Evolutionary conservation across 2,113 vertebrate genomes (phyloP), one percentile per base, ranked within the genome.

Genomic region (Etheostoma spectabile): DNA sequence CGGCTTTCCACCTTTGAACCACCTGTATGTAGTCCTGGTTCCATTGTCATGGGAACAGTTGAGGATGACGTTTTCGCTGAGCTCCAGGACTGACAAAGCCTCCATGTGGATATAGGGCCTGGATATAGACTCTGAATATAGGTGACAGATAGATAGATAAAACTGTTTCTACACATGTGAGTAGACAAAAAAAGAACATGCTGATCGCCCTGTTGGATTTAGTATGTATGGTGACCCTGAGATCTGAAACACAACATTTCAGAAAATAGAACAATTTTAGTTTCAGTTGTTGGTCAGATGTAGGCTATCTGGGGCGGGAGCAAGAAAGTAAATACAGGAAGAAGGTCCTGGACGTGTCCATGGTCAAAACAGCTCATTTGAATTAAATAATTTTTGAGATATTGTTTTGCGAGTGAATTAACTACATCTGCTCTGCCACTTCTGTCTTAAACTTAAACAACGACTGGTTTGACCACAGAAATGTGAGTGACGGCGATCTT

Each of bases 41-140:
- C 98, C 98, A 0, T 97, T 97, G 56, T 97, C 96, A 0, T 99
- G 98, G 0, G 96, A 96, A 80, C 98, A 99, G 95, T 97, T 99
- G 74, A 99, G 93, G 14, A 95, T 91, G 84, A 99, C 95, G 81
- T 96, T 95, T 86, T 99, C 96, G 0, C 96, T 97, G 85, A 97
- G 96, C 89, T 99, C 98, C 89, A 99, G 94, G 10, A 99, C 96
- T 0, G 97, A 97, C 1, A 96, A 96, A 0, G 96, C 91, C 67
- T 95, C 94, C 90, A 96, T 95, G 57, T 96, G 77, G 65, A 99
- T 94, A 16, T 95, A 96, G 0, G 97, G 97, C 87, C 94, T 96
- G 0, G 98, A 96, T 85, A 99, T 93, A 8, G 96, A 94, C 88
- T 98, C 98, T 99, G 91, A 7, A 21, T 52, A 52, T 15, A 75